Evolutionary conservation across 2,888 invertebrate species (phyloP), one percentile per base, ranked within the genome.

Genomic region (Ophion ellenae): DNA sequence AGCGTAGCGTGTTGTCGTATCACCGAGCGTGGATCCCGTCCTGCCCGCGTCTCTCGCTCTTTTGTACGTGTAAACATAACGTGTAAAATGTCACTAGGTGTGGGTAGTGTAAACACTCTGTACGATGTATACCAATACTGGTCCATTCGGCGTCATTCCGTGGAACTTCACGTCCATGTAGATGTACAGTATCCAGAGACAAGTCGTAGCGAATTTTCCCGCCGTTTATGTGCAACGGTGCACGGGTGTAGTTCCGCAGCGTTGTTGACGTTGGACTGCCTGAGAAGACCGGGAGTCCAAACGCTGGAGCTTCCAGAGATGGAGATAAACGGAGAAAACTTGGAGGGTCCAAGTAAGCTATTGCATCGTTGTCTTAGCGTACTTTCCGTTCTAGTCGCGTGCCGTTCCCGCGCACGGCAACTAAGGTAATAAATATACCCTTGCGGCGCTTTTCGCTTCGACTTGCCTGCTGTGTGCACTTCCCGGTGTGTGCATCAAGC

Each of bases 351-450:
- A 63, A 84, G 66, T 47, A 76, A 76, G 66, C 69, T 61, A 75
- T 75, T 32, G 45, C 61, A 14, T 75, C 75, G 32, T 69, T 69
- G 69, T 75, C n/a, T 20, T 61, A 0, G 24, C 74, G 57, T 40
- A 53, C 73, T 66, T 59, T 66, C n/a, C 64, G 67, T 73, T 77
- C 57, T 76, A 59, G 45, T 78, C 76, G 81, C 69, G 53, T 36
- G 20, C 53, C 3, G 63, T 81, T 66, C 67, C 45, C 61, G 73
- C 69, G 66, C 73, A 79, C 82, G 73, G 85, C 87, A 89, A 87
- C 88, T 87, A 85, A 79, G 76, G 86, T 79, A 85, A 88, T 89
- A 89, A 89, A 89, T 89, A 89, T 85, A 76, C 82, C 76, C 61
- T 59, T 59, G 64, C 63, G 17, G 66, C 40, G 45, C 47, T 64